A percentile compares a stretch with the other conserved stretches of the same genome.
phyloP scores from a whole-genome alignment of 2,888 invertebrate species.

The Drosophila neotestacea region DNA sequence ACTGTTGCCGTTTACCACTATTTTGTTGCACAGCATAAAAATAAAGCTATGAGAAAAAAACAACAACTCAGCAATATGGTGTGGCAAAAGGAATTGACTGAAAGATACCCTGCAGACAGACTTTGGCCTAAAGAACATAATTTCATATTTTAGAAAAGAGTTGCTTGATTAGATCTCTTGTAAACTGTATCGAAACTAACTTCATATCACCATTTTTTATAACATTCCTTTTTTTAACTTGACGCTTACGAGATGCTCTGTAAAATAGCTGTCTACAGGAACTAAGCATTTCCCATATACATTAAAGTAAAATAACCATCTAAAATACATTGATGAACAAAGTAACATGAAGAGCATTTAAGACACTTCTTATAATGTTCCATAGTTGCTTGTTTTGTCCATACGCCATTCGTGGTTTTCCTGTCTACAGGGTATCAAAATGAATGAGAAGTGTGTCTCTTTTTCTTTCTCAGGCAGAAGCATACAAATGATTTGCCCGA shows the following conservation, averaged over 20 bases:
- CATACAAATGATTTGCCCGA: conserved; percentile 70
- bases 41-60: conserved; percentile 11
- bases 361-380: no score
- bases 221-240: background rate
- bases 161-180: background rate
- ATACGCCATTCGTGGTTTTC: background rate
- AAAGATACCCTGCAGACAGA: background rate
- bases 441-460: conserved; percentile 66
- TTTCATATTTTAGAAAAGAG: background rate
- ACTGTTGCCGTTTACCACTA: conserved; percentile 71
- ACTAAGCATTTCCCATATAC: no score
- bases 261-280: no score
- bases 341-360: no score
- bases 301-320: no score
- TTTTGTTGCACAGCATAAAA: conserved; percentile 42
- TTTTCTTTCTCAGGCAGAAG: conserved; percentile 54
- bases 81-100: background rate
- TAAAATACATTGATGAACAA: no score
- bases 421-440: conserved; percentile 18
- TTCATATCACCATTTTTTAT: background rate
- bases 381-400: background rate
- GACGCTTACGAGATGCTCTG: no score
- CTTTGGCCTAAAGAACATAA: background rate
- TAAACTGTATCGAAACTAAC: background rate
- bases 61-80: conserved; percentile 14